phyloP scores from a whole-genome alignment of 1,140 invertebrate species.

The Helicorthomorpha holstii region DNA sequence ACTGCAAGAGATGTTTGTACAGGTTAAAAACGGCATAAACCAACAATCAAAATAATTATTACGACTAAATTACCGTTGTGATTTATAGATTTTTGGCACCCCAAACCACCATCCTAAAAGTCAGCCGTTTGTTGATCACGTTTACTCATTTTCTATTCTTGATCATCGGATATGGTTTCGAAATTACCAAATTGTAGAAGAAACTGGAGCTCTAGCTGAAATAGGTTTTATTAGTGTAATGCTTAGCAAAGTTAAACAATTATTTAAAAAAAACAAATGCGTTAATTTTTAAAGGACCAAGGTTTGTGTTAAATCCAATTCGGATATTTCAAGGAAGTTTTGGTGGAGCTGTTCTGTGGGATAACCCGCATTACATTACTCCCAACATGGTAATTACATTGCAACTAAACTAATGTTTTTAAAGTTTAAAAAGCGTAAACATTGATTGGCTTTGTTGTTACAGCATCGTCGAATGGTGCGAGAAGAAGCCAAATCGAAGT shows the following conservation, averaged over 20 bases:
- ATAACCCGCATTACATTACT: slow-evolving; percentile 81
- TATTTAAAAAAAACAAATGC: not conserved
- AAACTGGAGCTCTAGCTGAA: slow-evolving; percentile 87
- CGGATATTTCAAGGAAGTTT: slow-evolving; percentile 89
- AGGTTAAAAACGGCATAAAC: slow-evolving; percentile 25
- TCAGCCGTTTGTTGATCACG: slow-evolving; percentile 98
- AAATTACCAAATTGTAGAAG: slow-evolving; percentile 94
- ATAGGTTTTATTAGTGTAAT: slow-evolving; percentile 43
- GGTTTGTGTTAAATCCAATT: slow-evolving; percentile 92
- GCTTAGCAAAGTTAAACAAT: not conserved
- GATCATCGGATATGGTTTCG: slow-evolving; percentile 96
- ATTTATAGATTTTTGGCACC: slow-evolving; percentile 69
- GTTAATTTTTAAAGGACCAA: slow-evolving; percentile 41
- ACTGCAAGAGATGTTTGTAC: slow-evolving; percentile 71
- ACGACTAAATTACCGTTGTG: not conserved
- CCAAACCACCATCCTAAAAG: slow-evolving; percentile 95
- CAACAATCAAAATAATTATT: not conserved
- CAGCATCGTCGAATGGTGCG: slow-evolving; percentile 48
- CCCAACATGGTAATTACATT: slow-evolving; percentile 50
- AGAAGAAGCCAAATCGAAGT: slow-evolving; percentile 52
- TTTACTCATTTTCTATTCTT: slow-evolving; percentile 79
- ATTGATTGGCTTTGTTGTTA: slow-evolving; percentile 14
- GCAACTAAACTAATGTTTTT: slow-evolving; percentile 4
- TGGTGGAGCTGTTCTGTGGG: slow-evolving; percentile 75
- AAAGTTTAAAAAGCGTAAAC: slow-evolving; percentile 3